These are phyloP conservation scores for Tridacna gigas DNA, from an alignment of 2,888 invertebrate species.

Conservation along the genomic window DNA sequence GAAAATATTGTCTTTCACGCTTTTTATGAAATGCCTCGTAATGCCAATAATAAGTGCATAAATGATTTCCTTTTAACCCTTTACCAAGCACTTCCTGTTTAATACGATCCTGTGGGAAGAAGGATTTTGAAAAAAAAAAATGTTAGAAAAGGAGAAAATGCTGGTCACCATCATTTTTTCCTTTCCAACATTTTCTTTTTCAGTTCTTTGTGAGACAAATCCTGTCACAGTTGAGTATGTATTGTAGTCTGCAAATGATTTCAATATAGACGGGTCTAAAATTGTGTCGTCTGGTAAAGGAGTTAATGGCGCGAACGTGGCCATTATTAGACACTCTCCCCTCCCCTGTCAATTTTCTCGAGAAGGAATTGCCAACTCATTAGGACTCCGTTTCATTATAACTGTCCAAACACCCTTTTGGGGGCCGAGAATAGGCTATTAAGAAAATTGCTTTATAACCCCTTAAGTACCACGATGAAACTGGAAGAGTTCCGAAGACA, in stretches of 20 bases:
- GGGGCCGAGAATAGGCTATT: slow-evolving; percentile 66
- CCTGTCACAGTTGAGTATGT: no score
- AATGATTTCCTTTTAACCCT: slow-evolving; percentile 19
- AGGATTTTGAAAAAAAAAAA: no score
- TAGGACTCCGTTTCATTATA: slow-evolving; percentile 62
- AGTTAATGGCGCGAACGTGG: slow-evolving; percentile 6
- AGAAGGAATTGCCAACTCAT: slow-evolving; percentile 47
- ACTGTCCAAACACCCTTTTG: slow-evolving; percentile 54
- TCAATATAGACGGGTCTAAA: no score
- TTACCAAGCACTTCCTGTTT: no score
- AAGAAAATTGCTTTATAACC: slow-evolving; percentile 73
- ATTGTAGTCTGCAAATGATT: no score
- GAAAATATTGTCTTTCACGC: slow-evolving; percentile 9
- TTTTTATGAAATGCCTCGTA: slow-evolving; percentile 19
- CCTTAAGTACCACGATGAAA: slow-evolving; percentile 33
- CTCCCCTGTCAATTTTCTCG: slow-evolving; percentile 23
- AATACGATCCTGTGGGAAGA: no score
- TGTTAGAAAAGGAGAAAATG: no score
- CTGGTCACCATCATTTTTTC: no score
- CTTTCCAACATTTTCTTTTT: no score
- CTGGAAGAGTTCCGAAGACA: slow-evolving; percentile 48
- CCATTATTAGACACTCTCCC: slow-evolving; percentile 20
- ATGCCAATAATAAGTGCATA: slow-evolving; percentile 19
- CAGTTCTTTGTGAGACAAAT: no score
- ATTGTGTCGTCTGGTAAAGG: no score